Conservation (phyloP, 2,888 invertebrate species). For the Scrobipalpa atriplicella region DNA sequence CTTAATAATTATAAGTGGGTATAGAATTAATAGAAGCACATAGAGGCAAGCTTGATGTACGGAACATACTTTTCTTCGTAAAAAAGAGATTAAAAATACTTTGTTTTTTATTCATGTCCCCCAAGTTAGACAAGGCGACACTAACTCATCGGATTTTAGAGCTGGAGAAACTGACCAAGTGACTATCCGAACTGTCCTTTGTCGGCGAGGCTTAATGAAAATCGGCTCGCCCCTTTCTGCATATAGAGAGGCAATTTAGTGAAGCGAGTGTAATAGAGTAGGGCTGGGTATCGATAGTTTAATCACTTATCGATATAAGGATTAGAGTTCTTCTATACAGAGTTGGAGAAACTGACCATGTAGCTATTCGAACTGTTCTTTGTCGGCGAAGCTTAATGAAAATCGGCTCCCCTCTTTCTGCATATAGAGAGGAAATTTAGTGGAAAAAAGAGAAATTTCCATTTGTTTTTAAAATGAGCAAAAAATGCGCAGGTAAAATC, state of each 20-base stretch:
- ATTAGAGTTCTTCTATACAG: too few relatives aligned
- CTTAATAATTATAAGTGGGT: too few relatives aligned
- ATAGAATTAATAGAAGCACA: too few relatives aligned
- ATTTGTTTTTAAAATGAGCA: too few relatives aligned
- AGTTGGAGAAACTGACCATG: slow-evolving; percentile 22
- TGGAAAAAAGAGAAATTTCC: too few relatives aligned
- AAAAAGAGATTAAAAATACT: too few relatives aligned
- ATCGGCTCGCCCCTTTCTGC: slow-evolving; percentile 72
- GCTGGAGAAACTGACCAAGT: slow-evolving; percentile 21
- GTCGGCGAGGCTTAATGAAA: slow-evolving; percentile 70
- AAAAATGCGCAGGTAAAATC: too few relatives aligned
- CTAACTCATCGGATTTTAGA: not conserved
- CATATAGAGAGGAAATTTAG: slow-evolving; percentile 76
- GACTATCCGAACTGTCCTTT: slow-evolving; percentile 43
- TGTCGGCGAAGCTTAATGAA: slow-evolving; percentile 69
- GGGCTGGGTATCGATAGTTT: not conserved
- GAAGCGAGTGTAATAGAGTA: slow-evolving; percentile 45
- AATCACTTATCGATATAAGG: not conserved
- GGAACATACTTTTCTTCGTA: too few relatives aligned
- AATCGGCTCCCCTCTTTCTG: slow-evolving; percentile 71
- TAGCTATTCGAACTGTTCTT: slow-evolving; percentile 41
- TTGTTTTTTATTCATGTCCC: too few relatives aligned
- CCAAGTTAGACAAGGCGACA: not conserved
- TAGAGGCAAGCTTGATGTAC: too few relatives aligned
- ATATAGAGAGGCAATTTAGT: slow-evolving; percentile 75